A percentile compares a stretch with the other conserved stretches of the same genome.
These are phyloP conservation scores for Spialia ferax DNA, from an alignment of 2,888 invertebrate species.

Conservation along the genomic window DNA sequence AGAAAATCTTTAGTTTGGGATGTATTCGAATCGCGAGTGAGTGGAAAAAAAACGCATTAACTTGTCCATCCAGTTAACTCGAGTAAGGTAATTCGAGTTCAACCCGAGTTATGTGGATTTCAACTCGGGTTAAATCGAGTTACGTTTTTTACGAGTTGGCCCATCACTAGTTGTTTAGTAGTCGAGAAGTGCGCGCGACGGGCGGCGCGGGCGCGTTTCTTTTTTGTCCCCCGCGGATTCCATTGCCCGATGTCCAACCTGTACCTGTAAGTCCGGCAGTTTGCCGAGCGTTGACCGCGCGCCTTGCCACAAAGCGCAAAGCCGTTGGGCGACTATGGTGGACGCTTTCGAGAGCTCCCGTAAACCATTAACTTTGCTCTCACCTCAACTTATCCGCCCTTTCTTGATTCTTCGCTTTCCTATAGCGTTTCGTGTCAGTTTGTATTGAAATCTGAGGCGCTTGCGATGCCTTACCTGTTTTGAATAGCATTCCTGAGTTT, in stretches of 20 bases:
- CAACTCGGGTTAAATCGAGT: no score
- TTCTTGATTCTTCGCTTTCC: conserved; percentile 38
- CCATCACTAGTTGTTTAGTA: conserved; percentile 71
- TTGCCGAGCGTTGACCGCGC: conserved; percentile 83
- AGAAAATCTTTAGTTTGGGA: no score
- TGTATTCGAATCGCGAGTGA: no score
- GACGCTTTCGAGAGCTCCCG: conserved; percentile 68
- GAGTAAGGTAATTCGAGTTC: no score
- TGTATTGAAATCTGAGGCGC: conserved; percentile 29
- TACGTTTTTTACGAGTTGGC: no score
- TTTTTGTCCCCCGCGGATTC: conserved; percentile 83
- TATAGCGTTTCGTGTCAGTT: conserved; percentile 25
- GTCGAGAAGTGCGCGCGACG: conserved; percentile 65
- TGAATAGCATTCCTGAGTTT: conserved; percentile 31
- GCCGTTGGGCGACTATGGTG: conserved; percentile 73
- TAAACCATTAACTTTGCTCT: conserved; percentile 48
- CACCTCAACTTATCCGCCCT: conserved; percentile 37
- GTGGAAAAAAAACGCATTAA: no score
- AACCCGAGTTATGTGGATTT: no score
- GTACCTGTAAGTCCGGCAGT: conserved; percentile 86
- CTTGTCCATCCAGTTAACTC: no score
- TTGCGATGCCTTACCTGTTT: conserved; percentile 33
- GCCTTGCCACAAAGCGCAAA: conserved; percentile 70
- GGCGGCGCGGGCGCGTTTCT: conserved; percentile 70
- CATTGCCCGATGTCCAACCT: conserved; percentile 83